Conservation (phyloP, 1,140 invertebrate genomes). For the Ceratosolen solmsi region DNA sequence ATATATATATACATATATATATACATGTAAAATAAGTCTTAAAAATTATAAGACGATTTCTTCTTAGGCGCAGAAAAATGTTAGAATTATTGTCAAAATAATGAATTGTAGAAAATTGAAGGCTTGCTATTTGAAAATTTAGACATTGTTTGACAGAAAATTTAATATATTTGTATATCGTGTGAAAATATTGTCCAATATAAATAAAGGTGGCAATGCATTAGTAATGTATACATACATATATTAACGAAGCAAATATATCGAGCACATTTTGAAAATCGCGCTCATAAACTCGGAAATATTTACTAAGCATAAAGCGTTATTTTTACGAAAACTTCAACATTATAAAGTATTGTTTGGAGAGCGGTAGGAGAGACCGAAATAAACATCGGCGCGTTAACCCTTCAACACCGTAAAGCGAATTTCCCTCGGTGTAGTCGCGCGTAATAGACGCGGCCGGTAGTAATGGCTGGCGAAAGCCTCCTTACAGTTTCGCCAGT, state of each 20-base stretch:
- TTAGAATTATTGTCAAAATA: too few species aligned
- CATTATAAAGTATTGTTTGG: too few species aligned
- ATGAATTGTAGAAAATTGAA: not conserved
- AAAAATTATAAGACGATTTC: too few species aligned
- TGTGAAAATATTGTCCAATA: not conserved
- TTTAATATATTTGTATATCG: not conserved
- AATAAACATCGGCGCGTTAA: constrained; percentile 21
- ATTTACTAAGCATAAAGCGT: not conserved
- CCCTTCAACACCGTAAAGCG: constrained; percentile 17
- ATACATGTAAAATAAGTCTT: too few species aligned
- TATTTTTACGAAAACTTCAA: constrained; percentile 8
- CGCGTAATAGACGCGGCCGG: too few species aligned
- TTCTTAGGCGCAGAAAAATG: too few species aligned
- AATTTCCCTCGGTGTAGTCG: constrained; percentile 1
- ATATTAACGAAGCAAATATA: not conserved
- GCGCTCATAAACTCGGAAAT: not conserved
- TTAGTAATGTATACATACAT: not conserved
- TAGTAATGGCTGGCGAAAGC: too few species aligned
- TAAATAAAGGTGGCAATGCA: not conserved
- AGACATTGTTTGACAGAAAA: not conserved
- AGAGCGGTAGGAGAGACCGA: not conserved
- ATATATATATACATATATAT: too few species aligned
- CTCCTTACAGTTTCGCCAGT: constrained; percentile 30
- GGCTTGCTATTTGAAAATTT: too few species aligned
- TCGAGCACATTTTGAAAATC: not conserved